phyloP scores from a whole-genome alignment of 1,140 invertebrate species.

The Lucilia sericata region DNA sequence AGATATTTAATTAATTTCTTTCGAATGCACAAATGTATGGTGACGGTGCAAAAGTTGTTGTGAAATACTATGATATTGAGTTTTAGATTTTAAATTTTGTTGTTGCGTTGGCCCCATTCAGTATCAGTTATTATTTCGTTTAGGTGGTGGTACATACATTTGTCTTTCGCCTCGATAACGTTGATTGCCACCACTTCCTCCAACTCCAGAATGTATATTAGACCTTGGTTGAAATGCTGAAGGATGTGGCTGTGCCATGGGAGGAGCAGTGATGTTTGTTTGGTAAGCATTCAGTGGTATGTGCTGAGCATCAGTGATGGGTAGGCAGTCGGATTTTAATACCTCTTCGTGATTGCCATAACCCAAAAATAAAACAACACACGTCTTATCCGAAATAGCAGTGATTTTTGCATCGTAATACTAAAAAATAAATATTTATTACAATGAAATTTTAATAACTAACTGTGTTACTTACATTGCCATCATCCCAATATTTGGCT shows the following conservation, averaged over 20 bases:
- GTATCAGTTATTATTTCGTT: constrained; percentile 53
- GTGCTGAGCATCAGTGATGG: constrained; percentile 70
- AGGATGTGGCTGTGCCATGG: constrained; percentile 43
- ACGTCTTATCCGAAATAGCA: constrained; percentile 81
- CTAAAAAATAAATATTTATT: constrained; percentile 69
- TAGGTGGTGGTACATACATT: constrained; percentile 68
- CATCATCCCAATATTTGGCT: constrained; percentile 94
- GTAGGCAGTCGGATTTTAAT: constrained; percentile 81
- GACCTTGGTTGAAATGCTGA: constrained; percentile 42
- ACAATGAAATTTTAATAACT: neutral
- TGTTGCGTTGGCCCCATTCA: neutral
- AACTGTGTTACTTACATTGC: constrained; percentile 74
- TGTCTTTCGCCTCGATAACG: constrained; percentile 64
- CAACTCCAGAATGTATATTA: constrained; percentile 45
- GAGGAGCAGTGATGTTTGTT: constrained; percentile 17
- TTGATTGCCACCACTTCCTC: constrained; percentile 44
- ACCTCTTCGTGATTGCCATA: constrained; percentile 93
- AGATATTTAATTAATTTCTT: neutral
- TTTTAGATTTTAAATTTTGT: neutral
- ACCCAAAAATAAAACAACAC: constrained; percentile 86
- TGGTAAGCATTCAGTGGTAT: constrained; percentile 56
- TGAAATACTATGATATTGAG: constrained; percentile 32
- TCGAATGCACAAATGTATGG: constrained; percentile 7
- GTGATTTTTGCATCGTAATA: constrained; percentile 89
- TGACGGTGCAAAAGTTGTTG: constrained; percentile 7